Conservation (phyloP, 2,888 invertebrate genomes). For the Apotomis betuletana region DNA sequence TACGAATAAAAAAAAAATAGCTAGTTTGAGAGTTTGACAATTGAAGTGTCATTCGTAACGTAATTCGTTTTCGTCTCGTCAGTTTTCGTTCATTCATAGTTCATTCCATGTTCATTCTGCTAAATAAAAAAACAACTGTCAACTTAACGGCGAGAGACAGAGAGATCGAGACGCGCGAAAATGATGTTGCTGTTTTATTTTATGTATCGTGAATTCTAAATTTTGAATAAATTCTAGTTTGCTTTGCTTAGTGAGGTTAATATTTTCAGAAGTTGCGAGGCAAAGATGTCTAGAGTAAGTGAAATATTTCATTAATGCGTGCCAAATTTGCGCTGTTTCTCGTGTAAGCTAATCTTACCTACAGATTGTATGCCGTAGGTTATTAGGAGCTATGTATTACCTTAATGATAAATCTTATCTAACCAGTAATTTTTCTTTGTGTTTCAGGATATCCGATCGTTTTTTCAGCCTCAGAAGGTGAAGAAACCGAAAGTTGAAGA, state of each 20-base stretch:
- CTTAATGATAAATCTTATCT: not conserved
- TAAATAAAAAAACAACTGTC: not conserved
- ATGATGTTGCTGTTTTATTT: not conserved
- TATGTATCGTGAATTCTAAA: not conserved
- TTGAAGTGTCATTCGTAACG: not conserved
- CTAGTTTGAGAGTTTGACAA: not conserved
- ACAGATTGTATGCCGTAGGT: not conserved
- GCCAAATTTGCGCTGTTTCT: not conserved
- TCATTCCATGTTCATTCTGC: no score
- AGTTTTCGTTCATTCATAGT: not conserved
- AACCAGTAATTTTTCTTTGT: slow-evolving; percentile 21
- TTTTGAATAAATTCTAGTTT: no score
- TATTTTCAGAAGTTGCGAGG: not conserved
- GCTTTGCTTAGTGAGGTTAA: slow-evolving; percentile 7
- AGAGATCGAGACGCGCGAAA: slow-evolving; percentile 11
- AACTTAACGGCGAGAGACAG: slow-evolving; percentile 24
- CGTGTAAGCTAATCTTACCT: not conserved
- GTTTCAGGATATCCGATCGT: slow-evolving; percentile 86
- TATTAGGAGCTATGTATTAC: not conserved
- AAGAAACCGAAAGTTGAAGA: slow-evolving; percentile 52
- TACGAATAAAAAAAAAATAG: no score
- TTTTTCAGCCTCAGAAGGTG: slow-evolving; percentile 71
- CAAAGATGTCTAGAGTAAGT: slow-evolving; percentile 30
- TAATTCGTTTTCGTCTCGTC: not conserved
- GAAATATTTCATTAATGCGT: not conserved